Evolutionary conservation across 1,140 invertebrate genomes (phyloP), one percentile per base, ranked within the genome.

Genomic region (Drosophila pseudoananassae): DNA sequence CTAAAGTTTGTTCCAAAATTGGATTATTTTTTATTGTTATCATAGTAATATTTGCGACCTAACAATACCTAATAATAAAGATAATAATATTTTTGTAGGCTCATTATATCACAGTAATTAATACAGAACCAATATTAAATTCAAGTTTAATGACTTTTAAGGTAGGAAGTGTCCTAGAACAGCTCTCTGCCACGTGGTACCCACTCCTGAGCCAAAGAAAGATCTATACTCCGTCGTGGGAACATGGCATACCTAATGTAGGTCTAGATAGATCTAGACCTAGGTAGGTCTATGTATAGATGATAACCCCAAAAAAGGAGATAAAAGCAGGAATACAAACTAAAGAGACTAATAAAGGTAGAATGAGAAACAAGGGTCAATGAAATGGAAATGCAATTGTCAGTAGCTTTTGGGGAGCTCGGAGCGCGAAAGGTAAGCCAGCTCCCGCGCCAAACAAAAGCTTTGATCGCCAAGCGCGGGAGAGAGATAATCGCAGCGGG

Each of bases 371-470:
- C 20, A 2, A 20, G 51, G 52, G 70, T 65, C 52, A 74, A 52
- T 52, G 70, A 47, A 74, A 74, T 61, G 53, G 60, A 74, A 74
- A 29, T 55, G 71, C 70, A 74, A 74, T 74, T 56, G 50, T 63
- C 46, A 56, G 27, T 61, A 72, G 69, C 70, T 72, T 60, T 53
- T 50, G 20, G 14, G 27, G 33, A 38, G 36, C 15, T 15, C 33
- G 29, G 33, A 38, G 33, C 17, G 36, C 57, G 15, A 33, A 49
- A 23, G 25, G 31, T 43, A 15, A 66, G 58, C 27, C 15, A 64
- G 20, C 5, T 51, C 27, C 14, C 43, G 23, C 45, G 59, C 58
- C 52, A 46, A 33, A 40, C 46, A 52, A 61, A 61, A 69, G 65
- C 65, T 69, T 56, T 43, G 65, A 69, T 69, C 65, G 51, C 50